Evolutionary conservation across 2,113 vertebrate genomes (phyloP).

Genomic region (Gymnorhina tibicen): DNA sequence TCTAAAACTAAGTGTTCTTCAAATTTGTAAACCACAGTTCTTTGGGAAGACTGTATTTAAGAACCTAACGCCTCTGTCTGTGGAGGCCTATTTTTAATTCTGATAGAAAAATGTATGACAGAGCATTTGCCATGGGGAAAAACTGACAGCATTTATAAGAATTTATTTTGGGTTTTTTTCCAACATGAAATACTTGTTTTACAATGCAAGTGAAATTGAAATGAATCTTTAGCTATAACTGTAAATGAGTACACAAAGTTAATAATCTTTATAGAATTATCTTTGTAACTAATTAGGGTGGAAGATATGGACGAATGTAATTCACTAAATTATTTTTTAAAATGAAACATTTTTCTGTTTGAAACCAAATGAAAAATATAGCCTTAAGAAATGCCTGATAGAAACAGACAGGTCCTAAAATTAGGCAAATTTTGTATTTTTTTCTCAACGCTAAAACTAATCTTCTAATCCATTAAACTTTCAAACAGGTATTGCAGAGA

Average conservation of each 20-base stretch:
- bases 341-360: constrained; percentile 76
- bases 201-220: constrained; percentile 77
- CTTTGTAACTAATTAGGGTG: constrained; percentile 83
- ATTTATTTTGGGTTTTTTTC: constrained; percentile 68
- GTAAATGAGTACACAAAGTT: constrained; percentile 80
- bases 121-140: constrained; percentile 75
- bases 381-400: constrained; percentile 81
- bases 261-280: constrained; percentile 78
- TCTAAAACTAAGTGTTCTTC: constrained; percentile 79
- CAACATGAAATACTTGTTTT: constrained; percentile 75
- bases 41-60: constrained; percentile 72
- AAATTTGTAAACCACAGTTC: constrained; percentile 70
- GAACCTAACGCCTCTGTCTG: constrained; percentile 62
- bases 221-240: constrained; percentile 78
- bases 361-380: constrained; percentile 83
- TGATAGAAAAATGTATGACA: constrained; percentile 69
- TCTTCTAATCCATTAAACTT: constrained; percentile 78
- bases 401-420: constrained; percentile 72
- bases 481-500: constrained; percentile 76
- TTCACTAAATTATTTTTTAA: constrained; percentile 86
- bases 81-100: constrained; percentile 71
- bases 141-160: constrained; percentile 74
- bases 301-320: constrained; percentile 79
- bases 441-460: constrained; percentile 76
- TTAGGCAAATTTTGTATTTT: constrained; percentile 77